Conservation (phyloP, 2,888 invertebrate genomes). For the Drosophila prostipennis region DNA sequence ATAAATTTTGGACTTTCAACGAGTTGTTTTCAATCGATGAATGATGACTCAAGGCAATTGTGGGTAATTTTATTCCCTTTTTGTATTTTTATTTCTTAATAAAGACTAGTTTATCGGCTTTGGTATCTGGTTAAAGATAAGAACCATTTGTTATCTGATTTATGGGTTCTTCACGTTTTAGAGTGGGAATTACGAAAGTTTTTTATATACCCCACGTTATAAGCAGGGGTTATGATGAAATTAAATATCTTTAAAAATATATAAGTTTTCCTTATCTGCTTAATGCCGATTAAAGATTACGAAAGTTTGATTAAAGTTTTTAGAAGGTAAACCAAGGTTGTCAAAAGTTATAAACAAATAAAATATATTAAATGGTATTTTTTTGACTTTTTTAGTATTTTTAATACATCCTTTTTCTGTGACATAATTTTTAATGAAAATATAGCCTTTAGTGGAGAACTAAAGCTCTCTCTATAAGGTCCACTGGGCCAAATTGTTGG, state of each 20-base stretch:
- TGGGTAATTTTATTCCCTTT: conserved; percentile 7
- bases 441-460: conserved; percentile 4
- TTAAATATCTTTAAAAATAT: conserved; percentile 11
- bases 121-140: conserved; percentile 26
- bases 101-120: conserved; percentile 22
- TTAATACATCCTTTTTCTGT: not conserved
- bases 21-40: not conserved
- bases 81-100: conserved; percentile 14
- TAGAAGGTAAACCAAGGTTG: not conserved
- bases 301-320: not conserved
- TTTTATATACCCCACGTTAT: conserved; percentile 3
- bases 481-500: conserved; percentile 39
- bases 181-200: conserved; percentile 19
- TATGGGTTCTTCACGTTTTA: conserved; percentile 29
- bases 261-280: conserved; percentile 27
- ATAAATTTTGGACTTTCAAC: conserved; percentile 15
- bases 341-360: not conserved
- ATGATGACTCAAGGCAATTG: conserved; percentile 21
- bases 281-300: conserved; percentile 14
- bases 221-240: conserved; percentile 6
- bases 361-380: too few relatives aligned
- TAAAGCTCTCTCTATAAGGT: conserved; percentile 31
- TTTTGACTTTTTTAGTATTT: not conserved
- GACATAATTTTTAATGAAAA: conserved; percentile 2
- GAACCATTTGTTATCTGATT: conserved; percentile 28